Evolutionary conservation across 2,113 vertebrate species (phyloP).

Genomic region (Eonycteris spelaea): DNA sequence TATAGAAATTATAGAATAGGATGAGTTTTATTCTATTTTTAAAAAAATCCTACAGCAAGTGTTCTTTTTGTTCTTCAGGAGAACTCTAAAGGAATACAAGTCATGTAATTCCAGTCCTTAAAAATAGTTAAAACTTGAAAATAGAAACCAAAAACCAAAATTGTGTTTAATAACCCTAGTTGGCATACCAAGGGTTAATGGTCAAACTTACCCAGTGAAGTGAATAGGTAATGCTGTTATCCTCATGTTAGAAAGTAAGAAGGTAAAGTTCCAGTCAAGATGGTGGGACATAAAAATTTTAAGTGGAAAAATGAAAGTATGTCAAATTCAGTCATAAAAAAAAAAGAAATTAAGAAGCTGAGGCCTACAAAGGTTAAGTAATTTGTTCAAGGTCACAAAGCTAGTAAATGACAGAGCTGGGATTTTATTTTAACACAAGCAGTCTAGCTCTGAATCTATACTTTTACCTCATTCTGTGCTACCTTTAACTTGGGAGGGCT

Average conservation of each 20-base stretch:
- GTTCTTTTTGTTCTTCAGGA: slow-evolving; percentile 21
- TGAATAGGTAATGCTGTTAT: background rate
- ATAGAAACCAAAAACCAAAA: background rate
- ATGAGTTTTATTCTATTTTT: background rate
- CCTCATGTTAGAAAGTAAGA: background rate
- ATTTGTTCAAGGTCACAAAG: background rate
- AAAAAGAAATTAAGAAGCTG: background rate
- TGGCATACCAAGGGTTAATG: background rate
- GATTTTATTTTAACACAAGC: background rate
- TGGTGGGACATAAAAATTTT: no score
- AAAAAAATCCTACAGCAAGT: background rate
- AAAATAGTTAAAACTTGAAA: slow-evolving; percentile 6
- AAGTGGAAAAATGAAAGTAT: no score
- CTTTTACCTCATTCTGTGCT: background rate
- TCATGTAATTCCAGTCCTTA: background rate
- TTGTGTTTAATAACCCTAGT: background rate
- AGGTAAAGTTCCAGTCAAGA: background rate
- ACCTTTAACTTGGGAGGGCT: background rate
- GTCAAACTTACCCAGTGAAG: background rate
- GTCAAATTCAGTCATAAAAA: no score
- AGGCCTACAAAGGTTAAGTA: background rate
- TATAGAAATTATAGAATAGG: background rate
- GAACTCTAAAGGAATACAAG: background rate
- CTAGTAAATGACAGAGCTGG: background rate
- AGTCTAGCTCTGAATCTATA: background rate